Percentiles rank a stretch among this genome's conserved stretches.
Conservation (phyloP, 2,888 invertebrate genomes). For the Prostheceraeus crozeri region DNA sequence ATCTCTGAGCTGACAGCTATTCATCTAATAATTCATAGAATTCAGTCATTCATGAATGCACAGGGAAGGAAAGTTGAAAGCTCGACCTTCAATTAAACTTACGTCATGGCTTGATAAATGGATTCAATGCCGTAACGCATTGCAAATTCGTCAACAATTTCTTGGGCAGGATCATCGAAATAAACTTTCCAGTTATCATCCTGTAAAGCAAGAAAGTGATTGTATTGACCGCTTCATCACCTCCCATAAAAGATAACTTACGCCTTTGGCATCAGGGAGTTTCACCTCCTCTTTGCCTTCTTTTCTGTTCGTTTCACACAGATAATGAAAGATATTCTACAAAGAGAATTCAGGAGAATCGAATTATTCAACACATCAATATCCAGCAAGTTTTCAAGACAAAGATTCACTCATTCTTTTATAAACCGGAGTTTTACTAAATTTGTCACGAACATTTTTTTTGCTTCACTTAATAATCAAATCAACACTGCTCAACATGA, state of each 20-base stretch:
- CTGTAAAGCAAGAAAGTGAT: slow-evolving; percentile 52
- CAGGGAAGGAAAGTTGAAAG: too few relatives aligned
- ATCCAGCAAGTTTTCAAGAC: neutral
- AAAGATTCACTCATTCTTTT: too few relatives aligned
- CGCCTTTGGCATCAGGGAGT: slow-evolving; percentile 77
- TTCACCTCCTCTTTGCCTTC: slow-evolving; percentile 62
- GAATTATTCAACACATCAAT: neutral
- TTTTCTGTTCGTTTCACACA: slow-evolving; percentile 66
- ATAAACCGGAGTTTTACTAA: too few relatives aligned
- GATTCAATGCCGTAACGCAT: slow-evolving; percentile 99
- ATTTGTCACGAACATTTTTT: too few relatives aligned
- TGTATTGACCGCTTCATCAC: too few relatives aligned
- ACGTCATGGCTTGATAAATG: slow-evolving; percentile 99
- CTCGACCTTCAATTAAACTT: slow-evolving; percentile 60
- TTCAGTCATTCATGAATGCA: too few relatives aligned
- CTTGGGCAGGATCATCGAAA: slow-evolving; percentile 94
- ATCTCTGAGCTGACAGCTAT: too few relatives aligned
- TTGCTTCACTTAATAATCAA: too few relatives aligned
- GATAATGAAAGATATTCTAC: slow-evolving; percentile 83
- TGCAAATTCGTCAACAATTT: slow-evolving; percentile 97
- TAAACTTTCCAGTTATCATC: slow-evolving; percentile 99
- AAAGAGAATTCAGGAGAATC: slow-evolving; percentile 41
- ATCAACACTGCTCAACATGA: too few relatives aligned
- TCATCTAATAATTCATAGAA: too few relatives aligned
- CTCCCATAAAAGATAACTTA: slow-evolving; percentile 46